Evolutionary conservation across 2,113 vertebrate species (phyloP).

Genomic region (Microtus pennsylvanicus): DNA sequence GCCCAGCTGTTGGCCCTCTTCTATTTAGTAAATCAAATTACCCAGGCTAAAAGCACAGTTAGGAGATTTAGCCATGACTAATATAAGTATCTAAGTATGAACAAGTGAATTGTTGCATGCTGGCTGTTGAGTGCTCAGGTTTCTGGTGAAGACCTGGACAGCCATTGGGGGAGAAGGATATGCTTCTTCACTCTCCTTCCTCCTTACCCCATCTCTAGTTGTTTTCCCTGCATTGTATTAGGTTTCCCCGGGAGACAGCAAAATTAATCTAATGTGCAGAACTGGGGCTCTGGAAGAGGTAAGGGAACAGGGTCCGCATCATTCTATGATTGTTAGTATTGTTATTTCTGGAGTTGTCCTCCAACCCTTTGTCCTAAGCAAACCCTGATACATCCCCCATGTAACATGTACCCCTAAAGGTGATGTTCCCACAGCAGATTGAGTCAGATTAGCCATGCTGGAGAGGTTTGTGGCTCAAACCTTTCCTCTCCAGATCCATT

Average conservation of each 20-base stretch:
- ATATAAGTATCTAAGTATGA: not conserved
- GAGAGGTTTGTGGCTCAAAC: not conserved
- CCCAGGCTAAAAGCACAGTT: not conserved
- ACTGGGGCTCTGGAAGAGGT: not conserved
- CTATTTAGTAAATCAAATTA: not conserved
- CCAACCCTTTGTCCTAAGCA: not conserved
- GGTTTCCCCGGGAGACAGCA: slow-evolving; percentile 1
- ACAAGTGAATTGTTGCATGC: not conserved
- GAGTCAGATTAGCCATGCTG: not conserved
- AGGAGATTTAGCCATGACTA: not conserved
- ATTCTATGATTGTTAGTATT: not conserved
- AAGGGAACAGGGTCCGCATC: not conserved
- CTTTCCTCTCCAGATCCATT: not conserved
- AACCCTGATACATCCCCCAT: not conserved
- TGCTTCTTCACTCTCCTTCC: not conserved
- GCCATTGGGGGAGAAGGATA: slow-evolving; percentile 11
- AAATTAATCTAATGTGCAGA: not conserved
- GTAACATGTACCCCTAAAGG: not conserved
- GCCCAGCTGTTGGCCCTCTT: not conserved
- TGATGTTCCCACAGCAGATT: not conserved
- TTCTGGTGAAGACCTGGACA: not conserved
- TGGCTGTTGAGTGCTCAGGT: not conserved
- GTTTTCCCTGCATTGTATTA: not conserved
- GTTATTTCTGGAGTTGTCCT: not conserved
- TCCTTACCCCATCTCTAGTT: not conserved